Conservation (phyloP, 1,140 invertebrate species). For the Drosophila pallidifrons region DNA sequence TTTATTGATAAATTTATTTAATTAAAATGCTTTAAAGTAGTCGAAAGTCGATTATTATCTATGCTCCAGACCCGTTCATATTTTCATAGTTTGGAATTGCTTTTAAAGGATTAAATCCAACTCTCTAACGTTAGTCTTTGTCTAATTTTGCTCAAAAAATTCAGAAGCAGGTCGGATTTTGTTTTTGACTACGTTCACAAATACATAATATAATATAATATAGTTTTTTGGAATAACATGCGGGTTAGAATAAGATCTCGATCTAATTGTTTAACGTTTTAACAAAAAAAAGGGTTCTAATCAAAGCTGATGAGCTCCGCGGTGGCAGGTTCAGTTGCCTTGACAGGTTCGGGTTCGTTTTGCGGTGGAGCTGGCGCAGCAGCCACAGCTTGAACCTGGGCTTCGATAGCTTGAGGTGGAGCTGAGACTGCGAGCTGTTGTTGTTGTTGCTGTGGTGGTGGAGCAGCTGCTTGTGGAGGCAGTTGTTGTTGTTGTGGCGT, state of each 20-base stretch:
- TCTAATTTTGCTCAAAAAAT: slow-evolving; percentile 17
- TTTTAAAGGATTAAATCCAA: slow-evolving; percentile 18
- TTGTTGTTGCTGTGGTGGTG: slow-evolving; percentile 48
- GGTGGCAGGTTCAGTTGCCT: slow-evolving; percentile 86
- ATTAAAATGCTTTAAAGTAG: slow-evolving; percentile 23
- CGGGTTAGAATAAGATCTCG: slow-evolving; percentile 13
- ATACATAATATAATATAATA: slow-evolving; percentile 18
- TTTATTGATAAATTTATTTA: slow-evolving; percentile 36
- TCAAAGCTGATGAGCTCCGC: slow-evolving; percentile 91
- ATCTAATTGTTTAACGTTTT: background rate
- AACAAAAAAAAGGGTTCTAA: slow-evolving; percentile 80
- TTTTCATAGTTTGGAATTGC: slow-evolving; percentile 1
- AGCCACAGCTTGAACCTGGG: slow-evolving; percentile 69
- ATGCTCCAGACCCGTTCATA: background rate
- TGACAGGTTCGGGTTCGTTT: slow-evolving; percentile 77
- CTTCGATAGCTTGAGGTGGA: slow-evolving; percentile 56
- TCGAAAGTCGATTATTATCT: background rate
- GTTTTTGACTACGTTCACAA: slow-evolving; percentile 18
- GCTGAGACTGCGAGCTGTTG: slow-evolving; percentile 28
- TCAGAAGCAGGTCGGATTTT: background rate
- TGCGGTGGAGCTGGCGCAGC: slow-evolving; percentile 83
- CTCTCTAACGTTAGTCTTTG: slow-evolving; percentile 7
- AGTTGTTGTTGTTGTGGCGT: slow-evolving; percentile 62
- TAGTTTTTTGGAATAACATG: slow-evolving; percentile 33
- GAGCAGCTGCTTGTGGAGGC: slow-evolving; percentile 23